Base-by-base conservation (phyloP, 2,113 vertebrate species). In the Podarcis muralis region DNA sequence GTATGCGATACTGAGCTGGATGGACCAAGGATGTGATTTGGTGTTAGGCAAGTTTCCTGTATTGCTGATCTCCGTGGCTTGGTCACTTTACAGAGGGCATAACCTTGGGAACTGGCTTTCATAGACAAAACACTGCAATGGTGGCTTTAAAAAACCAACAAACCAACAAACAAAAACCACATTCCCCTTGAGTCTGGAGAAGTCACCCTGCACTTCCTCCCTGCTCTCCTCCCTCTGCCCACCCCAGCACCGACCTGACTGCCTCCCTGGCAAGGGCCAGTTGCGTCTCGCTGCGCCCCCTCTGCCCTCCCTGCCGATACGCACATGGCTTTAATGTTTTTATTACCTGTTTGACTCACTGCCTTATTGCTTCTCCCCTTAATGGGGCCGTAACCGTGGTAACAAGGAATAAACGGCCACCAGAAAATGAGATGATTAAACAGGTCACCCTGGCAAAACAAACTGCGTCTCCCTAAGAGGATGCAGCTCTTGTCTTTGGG, bases 381-480 rank as follows among this genome's bases (percentile, higher is more conserved):
- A 99, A 99, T 99, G 99, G 99, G 98, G 98, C 98, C 97, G 99
- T 99, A 98, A 99, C 99, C 98, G 98, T 99, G 98, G 99, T 99
- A 99, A 99, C 99, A 97, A 98, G 98, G 98, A 99, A 99, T 99
- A 99, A 99, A 99, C 98, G 98, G 99, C 98, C 98, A 97, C 98
- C 98, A 99, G 99, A 99, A 99, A 99, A 99, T 99, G 98, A 99
- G 98, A 99, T 99, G 99, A 99, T 99, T 99, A 99, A 99, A 99
- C 99, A 99, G 99, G 99, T 99, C 99, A 99, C 98, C 98, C 99
- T 99, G 98, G 98, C 98, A 99, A 99, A 99, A 99, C 98, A 99
- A 99, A 99, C 98, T 98, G 97, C 86, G 95, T 96, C 93, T 22
- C 98, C 94, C 97, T 97, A 96, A 97, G 97, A 89, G 96, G 96